Evolutionary conservation across 2,888 invertebrate genomes (phyloP).

Genomic region (Tenthredo notha): DNA sequence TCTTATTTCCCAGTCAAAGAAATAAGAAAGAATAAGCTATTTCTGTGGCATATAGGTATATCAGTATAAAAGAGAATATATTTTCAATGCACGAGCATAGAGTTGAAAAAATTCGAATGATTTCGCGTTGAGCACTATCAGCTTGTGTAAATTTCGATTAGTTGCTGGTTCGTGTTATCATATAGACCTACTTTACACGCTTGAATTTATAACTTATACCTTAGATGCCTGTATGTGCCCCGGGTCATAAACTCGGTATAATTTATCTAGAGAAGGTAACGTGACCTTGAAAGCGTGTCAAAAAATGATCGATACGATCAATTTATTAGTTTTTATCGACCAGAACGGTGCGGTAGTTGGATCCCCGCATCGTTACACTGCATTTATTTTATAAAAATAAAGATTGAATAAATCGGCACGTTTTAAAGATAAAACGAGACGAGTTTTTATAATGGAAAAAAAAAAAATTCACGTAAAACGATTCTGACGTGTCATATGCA

Average conservation of each 20-base stretch:
- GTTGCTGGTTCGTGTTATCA: neutral
- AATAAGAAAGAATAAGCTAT: neutral
- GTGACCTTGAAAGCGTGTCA: constrained; percentile 41
- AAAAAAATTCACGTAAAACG: neutral
- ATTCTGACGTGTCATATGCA: constrained; percentile 9
- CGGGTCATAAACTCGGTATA: constrained; percentile 27
- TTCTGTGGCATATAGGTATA: neutral
- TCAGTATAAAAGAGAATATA: neutral
- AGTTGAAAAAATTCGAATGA: neutral
- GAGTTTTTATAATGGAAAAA: neutral
- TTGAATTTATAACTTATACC: constrained; percentile 27
- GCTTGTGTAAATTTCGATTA: neutral
- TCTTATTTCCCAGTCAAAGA: neutral
- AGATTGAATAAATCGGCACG: neutral
- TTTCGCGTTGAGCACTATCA: neutral
- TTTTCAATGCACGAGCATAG: neutral
- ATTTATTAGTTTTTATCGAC: constrained; percentile 21
- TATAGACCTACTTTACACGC: constrained; percentile 1
- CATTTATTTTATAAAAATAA: neutral
- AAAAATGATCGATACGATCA: constrained; percentile 37
- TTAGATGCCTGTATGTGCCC: constrained; percentile 15
- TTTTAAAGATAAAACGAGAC: neutral
- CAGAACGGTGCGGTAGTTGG: neutral
- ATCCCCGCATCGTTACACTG: neutral
- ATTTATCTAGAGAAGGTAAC: neutral